Evolutionary conservation across 1,140 invertebrate species (phyloP), one percentile per base, ranked within the genome.

Genomic region (Zaprionus nigranus): DNA sequence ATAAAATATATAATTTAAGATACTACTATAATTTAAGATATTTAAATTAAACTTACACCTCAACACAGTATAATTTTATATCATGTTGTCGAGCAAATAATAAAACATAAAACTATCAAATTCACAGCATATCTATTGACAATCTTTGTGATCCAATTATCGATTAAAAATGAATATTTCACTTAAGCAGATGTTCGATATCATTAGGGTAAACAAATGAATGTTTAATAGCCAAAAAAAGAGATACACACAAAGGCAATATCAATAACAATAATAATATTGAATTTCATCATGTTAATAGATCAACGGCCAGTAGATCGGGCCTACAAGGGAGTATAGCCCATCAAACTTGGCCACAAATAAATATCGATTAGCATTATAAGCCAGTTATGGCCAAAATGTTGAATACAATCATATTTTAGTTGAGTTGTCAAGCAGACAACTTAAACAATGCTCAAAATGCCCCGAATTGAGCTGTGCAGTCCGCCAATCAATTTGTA

Each of bases 341-440:
- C 6, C 36, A 58, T 54, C 34, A 61, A 56, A 36, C 13, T 30
- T 51, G 34, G 62, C 24, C 58, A 66, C 40, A 40, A 26, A 46
- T 60, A 60, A 56, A 61, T 79, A 76, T 64, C 69, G 49, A 54
- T 53, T 88, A 69, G 60, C 58, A 79, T 74, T 80, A 71, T 64
- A 57, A 43, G 9, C 51, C 5, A 51, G 34, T 34, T 59, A 46
- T 43, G 34, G 34, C 17, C 43, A 64, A 75, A 65, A 9, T 40
- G 46, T 51, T 3, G 56, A 59, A 53, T 20, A 65, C 54, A 43
- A 59, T 58, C 59, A 53, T 69, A 72, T 53, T 76, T 71, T 22
- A 64, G 61, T 76, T 76, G 57, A 76, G 73, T 71, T 72, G 73
- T 76, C 61, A 65, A 30, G 66, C 66, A 62, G 12, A 24, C 69